Base-by-base conservation (phyloP, 2,797 vertebrate genomes). In the Thalassophryne amazonica region DNA sequence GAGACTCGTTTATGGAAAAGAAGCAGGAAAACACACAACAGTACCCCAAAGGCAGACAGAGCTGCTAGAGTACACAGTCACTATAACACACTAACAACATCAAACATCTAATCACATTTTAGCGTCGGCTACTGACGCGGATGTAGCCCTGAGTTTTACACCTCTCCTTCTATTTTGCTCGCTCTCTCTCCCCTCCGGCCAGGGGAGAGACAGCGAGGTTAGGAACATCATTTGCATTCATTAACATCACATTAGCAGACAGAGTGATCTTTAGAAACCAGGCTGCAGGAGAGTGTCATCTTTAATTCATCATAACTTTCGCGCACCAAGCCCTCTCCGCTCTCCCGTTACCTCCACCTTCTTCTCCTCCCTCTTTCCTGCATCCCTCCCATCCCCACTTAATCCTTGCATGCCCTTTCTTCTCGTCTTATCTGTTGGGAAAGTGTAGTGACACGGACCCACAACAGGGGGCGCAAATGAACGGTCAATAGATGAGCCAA, bases 171-270 rank as follows among this genome's bases (percentile, higher is more conserved):
- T 35, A 38, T 49, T 42, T 22, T 20, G 54, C 48, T 52, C 17
- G 13, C 19, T 40, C 39, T 25, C 33, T 64, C 33, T 25, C 64
- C 66, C 18, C 40, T 55, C 34, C 73, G 81, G 79, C 86, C 79
- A 81, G 70, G 56, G 73, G 67, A 76, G 78, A 81, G 84, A n/a
- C n/a, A n/a, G n/a, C n/a, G n/a, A 84, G 79, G 84, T 86, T 81
- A 74, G 74, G 56, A 69, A 81, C 84, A 78, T 83, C 67, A 89
- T 91, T 91, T 90, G 87, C 90, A 90, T 91, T 84, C 85, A 90
- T 92, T 90, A 90, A 80, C 86, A 91, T 88, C 78, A 73, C 86
- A 89, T 89, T 90, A 90, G 81, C 76, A 82, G 86, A 81, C 80
- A 80, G 83, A 86, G 81, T 83, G 84, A 89, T 88, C 86, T 88